phyloP scores from a whole-genome alignment of 2,113 vertebrate genomes.

The Dasyurus viverrinus region DNA sequence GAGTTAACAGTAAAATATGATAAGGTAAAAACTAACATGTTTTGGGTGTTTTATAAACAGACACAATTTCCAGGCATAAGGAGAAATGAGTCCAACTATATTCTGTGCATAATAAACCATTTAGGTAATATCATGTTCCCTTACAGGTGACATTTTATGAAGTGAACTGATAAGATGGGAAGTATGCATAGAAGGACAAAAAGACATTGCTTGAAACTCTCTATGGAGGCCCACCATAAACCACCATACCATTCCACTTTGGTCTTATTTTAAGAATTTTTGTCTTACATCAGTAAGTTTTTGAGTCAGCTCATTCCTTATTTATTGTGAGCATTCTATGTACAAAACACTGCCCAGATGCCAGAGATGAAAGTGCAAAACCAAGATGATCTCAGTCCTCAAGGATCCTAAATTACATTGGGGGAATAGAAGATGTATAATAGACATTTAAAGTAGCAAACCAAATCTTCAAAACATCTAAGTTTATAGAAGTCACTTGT shows the following conservation, averaged over 20 bases:
- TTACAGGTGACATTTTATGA: background rate
- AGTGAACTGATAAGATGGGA: background rate
- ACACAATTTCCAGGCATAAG: background rate
- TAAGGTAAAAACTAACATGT: background rate
- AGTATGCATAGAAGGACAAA: background rate
- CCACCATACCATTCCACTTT: background rate
- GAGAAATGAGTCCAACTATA: background rate
- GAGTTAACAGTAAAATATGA: background rate
- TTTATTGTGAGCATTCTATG: background rate
- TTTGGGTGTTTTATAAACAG: background rate
- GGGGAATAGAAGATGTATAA: background rate
- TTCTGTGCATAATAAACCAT: background rate
- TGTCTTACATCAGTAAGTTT: background rate
- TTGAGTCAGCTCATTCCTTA: background rate
- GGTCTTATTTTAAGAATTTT: background rate
- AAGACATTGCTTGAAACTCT: background rate
- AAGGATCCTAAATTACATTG: background rate
- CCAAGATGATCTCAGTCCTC: background rate
- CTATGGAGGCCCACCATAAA: background rate
- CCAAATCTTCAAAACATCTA: background rate
- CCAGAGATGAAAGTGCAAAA: background rate
- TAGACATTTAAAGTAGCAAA: background rate
- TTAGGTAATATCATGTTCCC: background rate
- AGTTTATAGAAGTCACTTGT: background rate
- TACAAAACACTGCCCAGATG: background rate